Percentiles rank a stretch among this genome's conserved stretches.
These are phyloP conservation scores for Meteorus cinctellus DNA, from an alignment of 2,888 invertebrate genomes.

Conservation along the genomic window DNA sequence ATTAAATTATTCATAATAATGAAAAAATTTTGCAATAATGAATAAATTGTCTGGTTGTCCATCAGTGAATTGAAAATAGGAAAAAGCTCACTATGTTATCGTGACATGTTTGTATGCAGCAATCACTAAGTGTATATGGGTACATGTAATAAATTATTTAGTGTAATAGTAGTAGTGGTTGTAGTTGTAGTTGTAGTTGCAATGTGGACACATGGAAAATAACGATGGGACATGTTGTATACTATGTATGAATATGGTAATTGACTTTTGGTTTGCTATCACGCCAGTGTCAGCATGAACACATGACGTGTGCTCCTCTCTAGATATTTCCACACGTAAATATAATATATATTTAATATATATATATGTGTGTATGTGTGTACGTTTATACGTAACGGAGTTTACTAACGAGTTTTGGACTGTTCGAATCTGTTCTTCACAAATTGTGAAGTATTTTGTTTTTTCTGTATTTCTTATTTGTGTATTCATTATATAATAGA, in stretches of 20 bases:
- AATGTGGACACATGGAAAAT: neutral
- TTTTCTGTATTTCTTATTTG: neutral
- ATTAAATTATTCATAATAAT: neutral
- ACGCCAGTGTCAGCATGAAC: slow-evolving; percentile 50
- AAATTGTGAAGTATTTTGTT: neutral
- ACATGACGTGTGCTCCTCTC: slow-evolving; percentile 50
- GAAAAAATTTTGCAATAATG: neutral
- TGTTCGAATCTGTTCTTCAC: slow-evolving; percentile 6
- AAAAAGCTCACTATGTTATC: neutral
- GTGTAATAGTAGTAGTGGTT: neutral
- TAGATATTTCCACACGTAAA: neutral
- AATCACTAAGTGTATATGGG: too few species aligned
- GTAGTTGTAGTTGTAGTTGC: neutral
- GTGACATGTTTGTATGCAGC: too few species aligned
- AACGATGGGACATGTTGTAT: neutral
- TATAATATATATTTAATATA: too few species aligned
- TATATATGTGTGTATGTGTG: neutral
- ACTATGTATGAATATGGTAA: slow-evolving; percentile 60
- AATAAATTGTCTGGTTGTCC: neutral
- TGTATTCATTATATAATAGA: neutral
- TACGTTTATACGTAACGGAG: neutral
- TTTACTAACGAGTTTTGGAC: slow-evolving; percentile 51
- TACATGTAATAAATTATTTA: neutral
- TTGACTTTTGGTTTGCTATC: slow-evolving; percentile 57
- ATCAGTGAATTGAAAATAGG: neutral